A percentile compares a stretch with the other conserved stretches of the same genome.
phyloP scores from a whole-genome alignment of 1,140 invertebrate genomes.

The Ericerus pela region DNA sequence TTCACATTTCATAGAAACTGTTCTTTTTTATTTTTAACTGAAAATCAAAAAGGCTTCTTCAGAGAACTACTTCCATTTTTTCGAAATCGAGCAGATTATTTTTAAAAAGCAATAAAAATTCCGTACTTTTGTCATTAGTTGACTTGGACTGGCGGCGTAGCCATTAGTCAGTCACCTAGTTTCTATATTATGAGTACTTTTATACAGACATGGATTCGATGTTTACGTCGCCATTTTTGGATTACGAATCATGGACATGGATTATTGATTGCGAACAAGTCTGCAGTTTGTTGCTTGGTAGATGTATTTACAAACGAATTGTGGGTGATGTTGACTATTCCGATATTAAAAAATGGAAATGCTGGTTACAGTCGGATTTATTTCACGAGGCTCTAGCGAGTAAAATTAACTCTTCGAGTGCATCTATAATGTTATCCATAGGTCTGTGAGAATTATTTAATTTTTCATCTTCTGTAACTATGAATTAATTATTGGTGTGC shows the following conservation, averaged over 20 bases:
- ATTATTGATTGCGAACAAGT: conserved; percentile 44
- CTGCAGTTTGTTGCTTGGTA: conserved; percentile 42
- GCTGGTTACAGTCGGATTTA: neutral
- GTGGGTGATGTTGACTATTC: neutral
- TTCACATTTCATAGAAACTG: no score
- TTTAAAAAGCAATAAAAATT: no score
- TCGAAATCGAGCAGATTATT: no score
- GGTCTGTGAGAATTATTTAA: neutral
- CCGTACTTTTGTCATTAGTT: no score
- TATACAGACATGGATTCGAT: neutral
- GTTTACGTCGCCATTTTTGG: conserved; percentile 20
- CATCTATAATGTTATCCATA: neutral
- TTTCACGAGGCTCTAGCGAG: neutral
- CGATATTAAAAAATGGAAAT: neutral
- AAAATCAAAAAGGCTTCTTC: no score
- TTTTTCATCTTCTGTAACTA: neutral
- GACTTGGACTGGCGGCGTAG: no score
- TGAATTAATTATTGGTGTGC: neutral
- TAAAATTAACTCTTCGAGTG: neutral
- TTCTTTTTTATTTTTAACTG: no score
- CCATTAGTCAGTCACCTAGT: no score
- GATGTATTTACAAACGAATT: conserved; percentile 36
- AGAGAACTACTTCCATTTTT: no score
- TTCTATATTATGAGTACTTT: no score
- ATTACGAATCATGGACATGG: conserved; percentile 40